Evolutionary conservation across 2,888 invertebrate species (phyloP), one percentile per base, ranked within the genome.

Genomic region (Idaea aversata): DNA sequence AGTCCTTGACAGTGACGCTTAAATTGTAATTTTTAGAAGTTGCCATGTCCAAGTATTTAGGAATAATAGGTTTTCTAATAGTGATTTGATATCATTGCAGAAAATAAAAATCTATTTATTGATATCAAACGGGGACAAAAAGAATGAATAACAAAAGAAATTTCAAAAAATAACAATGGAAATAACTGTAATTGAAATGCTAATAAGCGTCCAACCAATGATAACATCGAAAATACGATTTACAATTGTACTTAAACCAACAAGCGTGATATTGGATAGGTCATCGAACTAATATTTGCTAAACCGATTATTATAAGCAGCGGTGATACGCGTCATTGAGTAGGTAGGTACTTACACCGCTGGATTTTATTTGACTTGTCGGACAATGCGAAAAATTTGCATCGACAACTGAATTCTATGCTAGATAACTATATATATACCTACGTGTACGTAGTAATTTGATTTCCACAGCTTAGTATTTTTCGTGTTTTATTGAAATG

Each of bases 291-390:
- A 63, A 65, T 59, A 16, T 62, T 68, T 68, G 64, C 67, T 62
- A 65, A 66, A 67, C 58, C 34, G 60, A 66, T 64, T 70, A 63
- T 10, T 57, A 10, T 47, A 15, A 59, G 63, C 35, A 59, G 63
- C 35, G 59, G 64, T 61, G 66, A 61, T 65, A 69, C 65, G 70
- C 69, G 61, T 65, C 69, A 71, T 72, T 74, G 70, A 74, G 70
- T 73, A 74, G 69, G 64, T 69, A 69, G 69, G 64, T 69, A 69
- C 57, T 5, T 38, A 38, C 16, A 15, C 10, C 47, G 47, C 2
- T 47, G 47, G 13, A 47, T 13, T 47, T 47, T 13, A 47, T 47
- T 47, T 13, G 47, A 47, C 47, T 47, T 47, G 13, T 13, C 47
- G 47, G 47, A 47, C 10, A 47, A 47, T 7, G 47, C 47, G 47